Evolutionary conservation across 2,888 invertebrate species (phyloP).

Genomic region (Caenorhabditis japonica): DNA sequence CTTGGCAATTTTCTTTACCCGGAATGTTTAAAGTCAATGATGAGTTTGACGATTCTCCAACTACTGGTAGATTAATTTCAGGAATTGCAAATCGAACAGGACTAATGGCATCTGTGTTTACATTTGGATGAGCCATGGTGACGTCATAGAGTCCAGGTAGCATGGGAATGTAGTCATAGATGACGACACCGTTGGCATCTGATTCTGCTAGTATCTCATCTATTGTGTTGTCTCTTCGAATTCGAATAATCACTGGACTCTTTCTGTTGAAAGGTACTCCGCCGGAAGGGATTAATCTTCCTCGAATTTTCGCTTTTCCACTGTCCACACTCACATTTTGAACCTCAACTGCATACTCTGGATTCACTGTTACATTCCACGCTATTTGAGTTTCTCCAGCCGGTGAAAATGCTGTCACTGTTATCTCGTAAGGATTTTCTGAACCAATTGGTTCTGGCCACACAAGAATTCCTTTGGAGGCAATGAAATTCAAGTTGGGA

Average conservation of each 20-base stretch:
- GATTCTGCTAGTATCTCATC: constrained; percentile 44
- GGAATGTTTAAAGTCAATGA: constrained; percentile 23
- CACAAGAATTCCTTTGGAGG: constrained; percentile 55
- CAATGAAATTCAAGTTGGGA: constrained; percentile 56
- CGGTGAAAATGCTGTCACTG: constrained; percentile 57
- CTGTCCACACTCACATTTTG: constrained; percentile 46
- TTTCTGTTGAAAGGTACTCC: constrained; percentile 2
- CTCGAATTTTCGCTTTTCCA: constrained; percentile 44
- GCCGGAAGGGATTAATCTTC: constrained; percentile 34
- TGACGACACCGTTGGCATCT: constrained; percentile 23
- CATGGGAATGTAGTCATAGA: constrained; percentile 40
- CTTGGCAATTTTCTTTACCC: constrained; percentile 25
- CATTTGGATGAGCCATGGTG: constrained; percentile 37
- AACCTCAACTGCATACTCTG: constrained; percentile 53
- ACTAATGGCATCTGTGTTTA: constrained; percentile 12
- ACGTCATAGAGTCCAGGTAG: constrained; percentile 41
- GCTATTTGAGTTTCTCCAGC: constrained; percentile 52
- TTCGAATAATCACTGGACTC: constrained; percentile 35
- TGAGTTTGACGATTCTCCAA: constrained; percentile 37
- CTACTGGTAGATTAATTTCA: constrained; percentile 37
- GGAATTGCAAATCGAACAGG: constrained; percentile 32
- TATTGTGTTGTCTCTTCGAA: constrained; percentile 29
- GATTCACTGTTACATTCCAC: constrained; percentile 59
- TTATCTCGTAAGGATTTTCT: constrained; percentile 57
- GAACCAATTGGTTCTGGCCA: constrained; percentile 68